A percentile compares a stretch with the other conserved stretches of the same genome.
phyloP scores from a whole-genome alignment of 2,113 vertebrate species.

The Platanista minor region DNA sequence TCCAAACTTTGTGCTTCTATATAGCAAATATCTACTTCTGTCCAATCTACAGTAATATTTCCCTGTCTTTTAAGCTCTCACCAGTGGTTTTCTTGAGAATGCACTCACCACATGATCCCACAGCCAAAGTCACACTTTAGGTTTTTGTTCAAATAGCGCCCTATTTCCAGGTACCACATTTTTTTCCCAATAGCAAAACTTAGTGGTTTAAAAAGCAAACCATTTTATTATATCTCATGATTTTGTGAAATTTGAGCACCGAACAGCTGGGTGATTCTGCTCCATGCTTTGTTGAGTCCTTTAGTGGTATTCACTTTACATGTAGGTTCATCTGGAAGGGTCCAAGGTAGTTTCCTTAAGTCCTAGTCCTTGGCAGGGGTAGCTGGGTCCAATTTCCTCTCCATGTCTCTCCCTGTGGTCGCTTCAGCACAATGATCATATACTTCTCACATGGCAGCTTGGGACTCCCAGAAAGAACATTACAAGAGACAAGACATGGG shows the following conservation, averaged over 20 bases:
- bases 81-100: not conserved
- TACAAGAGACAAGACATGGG: not conserved
- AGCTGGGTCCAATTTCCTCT: not conserved
- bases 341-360: not conserved
- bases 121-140: not conserved
- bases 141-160: not conserved
- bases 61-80: not conserved
- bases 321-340: not conserved
- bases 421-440: not conserved
- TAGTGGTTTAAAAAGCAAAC: not conserved
- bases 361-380: not conserved
- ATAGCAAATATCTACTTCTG: not conserved
- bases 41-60: not conserved
- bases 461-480: not conserved
- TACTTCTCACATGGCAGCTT: not conserved
- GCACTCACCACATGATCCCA: not conserved
- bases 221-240: not conserved
- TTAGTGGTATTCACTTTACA: not conserved
- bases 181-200: not conserved
- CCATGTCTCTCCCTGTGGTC: not conserved
- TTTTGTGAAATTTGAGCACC: not conserved
- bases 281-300: not conserved
- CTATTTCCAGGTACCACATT: not conserved
- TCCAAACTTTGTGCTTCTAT: not conserved
- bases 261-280: not conserved